These are phyloP conservation scores for Panopea generosa DNA, from an alignment of 2,888 invertebrate genomes.

Conservation along the genomic window DNA sequence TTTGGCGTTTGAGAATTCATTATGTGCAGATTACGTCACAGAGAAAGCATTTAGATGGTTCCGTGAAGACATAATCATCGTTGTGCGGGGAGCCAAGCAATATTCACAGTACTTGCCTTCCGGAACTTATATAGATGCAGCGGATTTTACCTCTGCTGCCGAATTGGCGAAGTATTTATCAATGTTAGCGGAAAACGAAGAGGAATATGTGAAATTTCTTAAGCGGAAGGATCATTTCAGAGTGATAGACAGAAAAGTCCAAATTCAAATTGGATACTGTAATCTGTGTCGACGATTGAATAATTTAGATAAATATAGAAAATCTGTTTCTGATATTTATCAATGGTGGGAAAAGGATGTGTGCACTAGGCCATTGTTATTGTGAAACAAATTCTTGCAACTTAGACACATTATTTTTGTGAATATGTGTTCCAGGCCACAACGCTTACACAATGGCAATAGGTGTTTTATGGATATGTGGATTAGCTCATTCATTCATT, in stretches of 20 bases:
- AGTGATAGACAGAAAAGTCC: background rate
- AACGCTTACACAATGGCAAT: too few relatives aligned
- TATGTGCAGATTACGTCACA: slow-evolving; percentile 61
- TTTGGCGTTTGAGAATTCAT: slow-evolving; percentile 65
- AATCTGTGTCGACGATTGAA: background rate
- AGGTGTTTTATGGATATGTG: too few relatives aligned
- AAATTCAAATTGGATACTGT: background rate
- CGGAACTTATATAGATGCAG: slow-evolving; percentile 55
- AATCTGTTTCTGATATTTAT: background rate
- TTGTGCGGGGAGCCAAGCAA: slow-evolving; percentile 50
- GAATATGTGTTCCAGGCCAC: too few relatives aligned
- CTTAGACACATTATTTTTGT: too few relatives aligned
- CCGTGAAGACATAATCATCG: slow-evolving; percentile 41
- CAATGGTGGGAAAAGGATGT: background rate
- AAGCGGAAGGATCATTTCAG: slow-evolving; percentile 11
- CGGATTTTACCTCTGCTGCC: slow-evolving; percentile 35
- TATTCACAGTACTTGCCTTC: slow-evolving; percentile 40
- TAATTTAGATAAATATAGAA: background rate
- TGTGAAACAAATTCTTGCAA: too few relatives aligned
- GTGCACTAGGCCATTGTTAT: background rate
- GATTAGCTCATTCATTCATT: too few relatives aligned
- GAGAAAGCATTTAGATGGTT: slow-evolving; percentile 62
- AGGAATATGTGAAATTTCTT: slow-evolving; percentile 37
- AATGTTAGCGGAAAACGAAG: slow-evolving; percentile 18
- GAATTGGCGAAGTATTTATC: slow-evolving; percentile 40